Percentiles rank a stretch among this genome's conserved stretches.
Evolutionary conservation across 2,888 invertebrate species (phyloP).

Genomic region (Axea sp.): DNA sequence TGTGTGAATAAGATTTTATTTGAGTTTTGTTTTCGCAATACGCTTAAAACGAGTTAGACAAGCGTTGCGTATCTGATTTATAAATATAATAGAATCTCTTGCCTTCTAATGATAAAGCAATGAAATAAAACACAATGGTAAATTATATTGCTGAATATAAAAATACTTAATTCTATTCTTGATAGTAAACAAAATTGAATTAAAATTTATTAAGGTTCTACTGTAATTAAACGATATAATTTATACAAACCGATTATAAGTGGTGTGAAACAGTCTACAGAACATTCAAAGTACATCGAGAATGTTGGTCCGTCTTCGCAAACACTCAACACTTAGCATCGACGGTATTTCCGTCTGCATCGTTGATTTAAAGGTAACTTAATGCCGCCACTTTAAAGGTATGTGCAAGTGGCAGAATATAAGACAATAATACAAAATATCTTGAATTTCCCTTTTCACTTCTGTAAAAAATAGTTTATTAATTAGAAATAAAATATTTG

Average conservation of each 20-base stretch:
- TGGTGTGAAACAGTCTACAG: constrained; percentile 26
- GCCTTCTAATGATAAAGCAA: too few species aligned
- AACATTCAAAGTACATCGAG: constrained; percentile 28
- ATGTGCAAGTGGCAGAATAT: constrained; percentile 34
- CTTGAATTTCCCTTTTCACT: constrained; percentile 49
- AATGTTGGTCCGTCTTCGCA: constrained; percentile 21
- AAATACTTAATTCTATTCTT: too few species aligned
- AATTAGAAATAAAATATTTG: too few species aligned
- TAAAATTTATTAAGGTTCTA: too few species aligned
- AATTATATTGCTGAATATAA: too few species aligned
- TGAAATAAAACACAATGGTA: too few species aligned
- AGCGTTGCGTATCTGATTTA: too few species aligned
- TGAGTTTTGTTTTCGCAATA: too few species aligned
- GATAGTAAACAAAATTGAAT: too few species aligned
- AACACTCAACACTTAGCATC: constrained; percentile 41
- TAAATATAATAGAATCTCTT: too few species aligned
- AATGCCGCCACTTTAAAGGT: constrained; percentile 24
- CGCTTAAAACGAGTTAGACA: too few species aligned
- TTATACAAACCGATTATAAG: constrained; percentile 47
- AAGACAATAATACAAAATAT: constrained; percentile 32
- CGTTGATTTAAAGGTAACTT: constrained; percentile 36
- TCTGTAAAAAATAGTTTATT: constrained; percentile 60
- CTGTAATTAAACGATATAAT: too few species aligned
- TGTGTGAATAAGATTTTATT: neutral
- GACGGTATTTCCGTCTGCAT: constrained; percentile 36